These are phyloP conservation scores for Acanthurus leucopareius DNA, from an alignment of 2,797 vertebrate species.

Conservation along the genomic window DNA sequence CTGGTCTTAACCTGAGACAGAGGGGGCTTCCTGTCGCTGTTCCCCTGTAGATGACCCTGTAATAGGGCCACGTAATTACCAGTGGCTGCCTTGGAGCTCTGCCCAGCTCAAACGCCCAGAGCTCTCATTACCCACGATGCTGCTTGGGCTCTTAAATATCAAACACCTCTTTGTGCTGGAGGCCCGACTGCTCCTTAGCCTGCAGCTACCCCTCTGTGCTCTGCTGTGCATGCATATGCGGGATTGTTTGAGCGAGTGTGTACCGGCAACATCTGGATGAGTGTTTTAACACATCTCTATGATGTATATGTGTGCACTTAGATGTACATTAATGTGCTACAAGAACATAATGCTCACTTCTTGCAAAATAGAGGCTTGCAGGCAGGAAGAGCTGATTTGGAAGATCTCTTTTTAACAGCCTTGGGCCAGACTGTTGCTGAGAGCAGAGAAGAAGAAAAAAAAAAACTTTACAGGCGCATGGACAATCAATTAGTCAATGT, in stretches of 20 bases:
- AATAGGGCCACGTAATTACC: conserved; percentile 83
- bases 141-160: conserved; percentile 79
- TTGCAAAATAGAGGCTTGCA: conserved; percentile 29
- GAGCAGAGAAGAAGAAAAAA: conserved; percentile 13
- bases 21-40: conserved; percentile 66
- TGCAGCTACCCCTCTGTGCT: conserved; percentile 50
- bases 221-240: conserved; percentile 54
- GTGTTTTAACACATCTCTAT: conserved; percentile 34
- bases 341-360: conserved; percentile 31
- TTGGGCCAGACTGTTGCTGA: conserved; percentile 18
- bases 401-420: conserved; percentile 37
- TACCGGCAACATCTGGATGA: conserved; percentile 11
- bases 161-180: conserved; percentile 75
- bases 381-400: conserved; percentile 23
- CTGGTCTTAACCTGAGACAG: conserved; percentile 66
- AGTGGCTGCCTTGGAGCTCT: conserved; percentile 70
- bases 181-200: conserved; percentile 64
- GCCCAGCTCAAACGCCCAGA: conserved; percentile 65
- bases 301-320: neutral
- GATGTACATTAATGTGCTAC: conserved; percentile 14
- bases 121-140: conserved; percentile 84
- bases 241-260: conserved; percentile 25
- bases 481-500: conserved; percentile 65
- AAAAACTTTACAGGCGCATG: conserved; percentile 29
- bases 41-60: conserved; percentile 69